A percentile compares a stretch with the other conserved stretches of the same genome.
These are phyloP conservation scores for Bolinopsis microptera DNA, from an alignment of 37 sponge, comb jelly and placozoan genomes.

Conservation along the genomic window DNA sequence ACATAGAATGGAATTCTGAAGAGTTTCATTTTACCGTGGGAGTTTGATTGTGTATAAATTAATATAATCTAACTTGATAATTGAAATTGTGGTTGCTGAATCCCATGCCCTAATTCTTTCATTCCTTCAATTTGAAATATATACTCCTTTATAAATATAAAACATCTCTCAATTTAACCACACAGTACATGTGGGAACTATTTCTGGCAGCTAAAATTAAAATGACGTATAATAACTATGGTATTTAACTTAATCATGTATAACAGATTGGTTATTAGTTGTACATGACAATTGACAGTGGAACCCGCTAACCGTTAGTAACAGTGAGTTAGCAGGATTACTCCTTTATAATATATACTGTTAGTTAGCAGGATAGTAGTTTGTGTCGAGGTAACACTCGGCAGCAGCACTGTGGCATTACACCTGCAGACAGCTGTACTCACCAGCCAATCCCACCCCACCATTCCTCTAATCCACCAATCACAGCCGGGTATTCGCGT, in stretches of 20 bases:
- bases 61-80: not conserved
- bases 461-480: not conserved
- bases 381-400: not conserved
- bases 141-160: too few species aligned
- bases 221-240: not conserved
- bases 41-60: not conserved
- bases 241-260: not conserved
- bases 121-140: not conserved
- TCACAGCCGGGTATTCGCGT: not conserved
- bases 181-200: too few species aligned
- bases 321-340: too few species aligned
- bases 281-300: too few species aligned
- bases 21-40: not conserved
- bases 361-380: too few species aligned
- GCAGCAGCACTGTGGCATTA: not conserved
- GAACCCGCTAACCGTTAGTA: too few species aligned
- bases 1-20: too few species aligned
- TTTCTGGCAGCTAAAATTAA: not conserved
- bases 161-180: too few species aligned
- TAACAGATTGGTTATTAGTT: too few species aligned
- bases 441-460: not conserved
- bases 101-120: not conserved
- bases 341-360: too few species aligned
- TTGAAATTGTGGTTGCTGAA: not conserved
- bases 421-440: not conserved